Percentiles rank a stretch among this genome's conserved stretches.
These are phyloP conservation scores for Hylomyscus alleni DNA, from an alignment of 2,797 vertebrate genomes.

Conservation along the genomic window DNA sequence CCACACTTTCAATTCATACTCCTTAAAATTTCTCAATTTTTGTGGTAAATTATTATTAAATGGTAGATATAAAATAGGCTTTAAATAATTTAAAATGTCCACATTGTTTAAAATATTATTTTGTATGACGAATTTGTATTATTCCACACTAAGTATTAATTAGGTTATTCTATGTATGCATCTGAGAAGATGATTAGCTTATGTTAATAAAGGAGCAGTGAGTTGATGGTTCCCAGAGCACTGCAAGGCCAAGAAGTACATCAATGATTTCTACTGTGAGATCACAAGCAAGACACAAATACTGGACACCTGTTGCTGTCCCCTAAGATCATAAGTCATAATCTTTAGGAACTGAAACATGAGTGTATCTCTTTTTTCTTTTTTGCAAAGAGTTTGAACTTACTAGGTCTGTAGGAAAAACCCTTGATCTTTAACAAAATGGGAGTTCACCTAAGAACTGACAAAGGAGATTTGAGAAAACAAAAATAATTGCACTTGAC, in stretches of 20 bases:
- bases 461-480: background rate
- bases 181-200: conserved; percentile 19
- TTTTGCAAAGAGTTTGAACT: conserved; percentile 41
- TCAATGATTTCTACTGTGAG: conserved; percentile 2
- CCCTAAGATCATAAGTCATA: background rate
- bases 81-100: background rate
- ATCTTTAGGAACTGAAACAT: background rate
- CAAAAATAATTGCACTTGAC: background rate
- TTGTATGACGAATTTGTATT: background rate
- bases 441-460: background rate
- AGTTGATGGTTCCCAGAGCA: background rate
- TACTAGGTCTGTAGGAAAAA: background rate
- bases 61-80: background rate
- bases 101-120: conserved; percentile 12
- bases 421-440: background rate
- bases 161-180: background rate
- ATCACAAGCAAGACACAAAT: background rate
- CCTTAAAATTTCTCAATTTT: conserved; percentile 17
- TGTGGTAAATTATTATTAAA: conserved; percentile 47
- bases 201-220: background rate
- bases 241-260: background rate
- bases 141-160: background rate
- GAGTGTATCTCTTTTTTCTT: background rate
- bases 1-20: background rate
- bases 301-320: background rate